phyloP scores from a whole-genome alignment of 2,888 invertebrate genomes.

The Macaria liturata region DNA sequence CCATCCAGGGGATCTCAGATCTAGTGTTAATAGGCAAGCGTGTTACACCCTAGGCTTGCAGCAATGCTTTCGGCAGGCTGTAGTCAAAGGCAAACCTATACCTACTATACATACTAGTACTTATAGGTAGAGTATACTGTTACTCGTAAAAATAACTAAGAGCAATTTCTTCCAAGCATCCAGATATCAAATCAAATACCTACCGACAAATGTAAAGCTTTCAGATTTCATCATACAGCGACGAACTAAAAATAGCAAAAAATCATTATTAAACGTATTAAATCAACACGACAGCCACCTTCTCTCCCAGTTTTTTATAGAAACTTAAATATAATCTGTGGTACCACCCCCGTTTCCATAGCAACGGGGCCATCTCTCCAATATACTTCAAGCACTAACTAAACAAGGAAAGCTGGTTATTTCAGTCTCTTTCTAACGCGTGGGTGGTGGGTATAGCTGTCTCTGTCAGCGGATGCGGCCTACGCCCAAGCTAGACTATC shows the following conservation, averaged over 20 bases:
- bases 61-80: too few species aligned
- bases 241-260: slow-evolving; percentile 1
- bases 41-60: too few species aligned
- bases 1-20: too few species aligned
- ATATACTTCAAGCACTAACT: slow-evolving; percentile 8
- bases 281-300: background rate
- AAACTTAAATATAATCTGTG: background rate
- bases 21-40: too few species aligned
- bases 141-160: too few species aligned
- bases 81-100: too few species aligned
- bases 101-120: too few species aligned
- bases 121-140: too few species aligned
- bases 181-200: too few species aligned
- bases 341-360: slow-evolving; percentile 40
- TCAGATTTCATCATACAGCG: background rate
- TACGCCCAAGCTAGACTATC: slow-evolving; percentile 16
- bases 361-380: slow-evolving; percentile 32
- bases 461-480: slow-evolving; percentile 24
- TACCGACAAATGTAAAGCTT: too few species aligned
- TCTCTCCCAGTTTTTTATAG: background rate
- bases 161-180: too few species aligned
- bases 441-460: background rate
- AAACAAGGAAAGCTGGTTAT: slow-evolving; percentile 6
- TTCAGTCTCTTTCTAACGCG: slow-evolving; percentile 4
- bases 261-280: slow-evolving; percentile 6